Conservation (phyloP, 2,888 invertebrate species). For the Drosophila anomalata region DNA sequence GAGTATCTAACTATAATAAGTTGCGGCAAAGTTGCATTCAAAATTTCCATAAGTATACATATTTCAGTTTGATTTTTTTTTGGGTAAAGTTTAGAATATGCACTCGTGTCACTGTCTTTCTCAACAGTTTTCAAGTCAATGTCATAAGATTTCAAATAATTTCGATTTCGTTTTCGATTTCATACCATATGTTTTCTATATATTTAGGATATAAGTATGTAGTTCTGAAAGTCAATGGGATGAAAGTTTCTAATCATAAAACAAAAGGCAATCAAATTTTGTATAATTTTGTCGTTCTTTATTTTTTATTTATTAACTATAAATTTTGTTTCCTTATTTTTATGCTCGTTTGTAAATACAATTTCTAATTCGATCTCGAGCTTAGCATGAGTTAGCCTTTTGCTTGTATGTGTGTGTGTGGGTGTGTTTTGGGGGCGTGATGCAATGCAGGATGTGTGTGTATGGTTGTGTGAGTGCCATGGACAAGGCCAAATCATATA, state of each 20-base stretch:
- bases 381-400: slow-evolving; percentile 71
- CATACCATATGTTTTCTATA: slow-evolving; percentile 38
- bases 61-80: slow-evolving; percentile 18
- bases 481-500: slow-evolving; percentile 55
- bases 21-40: slow-evolving; percentile 24
- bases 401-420: slow-evolving; percentile 46
- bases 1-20: slow-evolving; percentile 62
- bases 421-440: slow-evolving; percentile 19
- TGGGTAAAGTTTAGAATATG: slow-evolving; percentile 37
- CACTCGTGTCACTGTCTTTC: slow-evolving; percentile 27
- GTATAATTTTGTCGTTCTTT: slow-evolving; percentile 61
- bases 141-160: slow-evolving; percentile 64
- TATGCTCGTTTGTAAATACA: slow-evolving; percentile 59
- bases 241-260: slow-evolving; percentile 19
- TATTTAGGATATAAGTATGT: slow-evolving; percentile 12
- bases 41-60: slow-evolving; percentile 22
- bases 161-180: slow-evolving; percentile 21
- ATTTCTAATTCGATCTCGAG: slow-evolving; percentile 71
- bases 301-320: slow-evolving; percentile 68
- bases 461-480: slow-evolving; percentile 29
- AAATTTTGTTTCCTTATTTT: slow-evolving; percentile 61
- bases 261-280: slow-evolving; percentile 56
- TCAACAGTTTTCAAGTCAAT: slow-evolving; percentile 62
- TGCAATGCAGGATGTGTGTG: slow-evolving; percentile 35
- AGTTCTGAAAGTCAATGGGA: slow-evolving; percentile 5